Conservation (phyloP, 2,797 vertebrate species). For the Notolepis coatsorum region DNA sequence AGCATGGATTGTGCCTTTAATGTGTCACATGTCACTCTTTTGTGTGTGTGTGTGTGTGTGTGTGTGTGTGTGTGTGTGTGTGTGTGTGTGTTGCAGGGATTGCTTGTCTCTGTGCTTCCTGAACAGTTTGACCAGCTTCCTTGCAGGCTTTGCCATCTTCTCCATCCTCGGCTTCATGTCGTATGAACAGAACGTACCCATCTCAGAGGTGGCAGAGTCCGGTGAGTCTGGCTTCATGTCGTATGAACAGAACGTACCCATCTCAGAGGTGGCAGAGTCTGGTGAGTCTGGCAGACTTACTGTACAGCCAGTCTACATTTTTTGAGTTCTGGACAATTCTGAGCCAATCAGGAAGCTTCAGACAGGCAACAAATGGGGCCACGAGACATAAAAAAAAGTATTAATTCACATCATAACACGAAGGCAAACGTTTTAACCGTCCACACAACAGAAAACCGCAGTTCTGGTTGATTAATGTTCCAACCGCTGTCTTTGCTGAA, state of each 20-base stretch:
- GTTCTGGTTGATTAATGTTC: too few relatives aligned
- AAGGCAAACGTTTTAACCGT: too few relatives aligned
- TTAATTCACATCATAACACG: too few relatives aligned
- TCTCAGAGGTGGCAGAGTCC: slow-evolving; percentile 91
- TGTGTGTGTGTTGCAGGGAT: slow-evolving; percentile 68
- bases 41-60: neutral
- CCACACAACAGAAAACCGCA: too few relatives aligned
- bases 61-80: neutral
- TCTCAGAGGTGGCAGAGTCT: slow-evolving; percentile 91
- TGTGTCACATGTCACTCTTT: neutral
- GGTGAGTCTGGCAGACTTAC: slow-evolving; percentile 68
- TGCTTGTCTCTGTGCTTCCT: slow-evolving; percentile 88
- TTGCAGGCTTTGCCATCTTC: slow-evolving; percentile 94
- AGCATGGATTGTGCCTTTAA: neutral
- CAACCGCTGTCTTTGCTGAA: too few relatives aligned
- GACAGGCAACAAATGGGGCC: too few relatives aligned
- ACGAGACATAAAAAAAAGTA: too few relatives aligned
- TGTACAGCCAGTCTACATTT: neutral
- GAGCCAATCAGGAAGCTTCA: too few relatives aligned
- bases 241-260: slow-evolving; percentile 89
- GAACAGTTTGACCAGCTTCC: slow-evolving; percentile 92
- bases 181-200: slow-evolving; percentile 89
- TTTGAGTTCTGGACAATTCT: too few relatives aligned
- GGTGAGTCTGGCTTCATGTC: slow-evolving; percentile 92
- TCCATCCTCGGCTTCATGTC: slow-evolving; percentile 96